A percentile compares a stretch with the other conserved stretches of the same genome.
phyloP scores from a whole-genome alignment of 1,140 invertebrate genomes.

The Gonatopus flavifemur region DNA sequence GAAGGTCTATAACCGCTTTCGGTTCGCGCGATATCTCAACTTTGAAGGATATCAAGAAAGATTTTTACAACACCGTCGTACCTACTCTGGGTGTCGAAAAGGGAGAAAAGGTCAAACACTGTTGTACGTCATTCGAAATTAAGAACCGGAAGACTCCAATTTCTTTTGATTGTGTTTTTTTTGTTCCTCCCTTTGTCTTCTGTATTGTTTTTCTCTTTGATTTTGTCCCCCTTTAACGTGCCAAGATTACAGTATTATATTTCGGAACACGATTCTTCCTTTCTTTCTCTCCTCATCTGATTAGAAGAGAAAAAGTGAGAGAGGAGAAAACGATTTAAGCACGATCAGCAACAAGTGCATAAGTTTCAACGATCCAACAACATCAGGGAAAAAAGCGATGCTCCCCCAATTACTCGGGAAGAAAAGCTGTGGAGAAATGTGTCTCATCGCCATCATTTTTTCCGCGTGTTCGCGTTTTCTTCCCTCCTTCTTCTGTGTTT shows the following conservation, averaged over 20 bases:
- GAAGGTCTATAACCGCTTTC: too few species aligned
- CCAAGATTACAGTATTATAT: too few species aligned
- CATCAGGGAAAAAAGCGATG: conserved; percentile 2
- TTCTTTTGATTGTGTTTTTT: too few species aligned
- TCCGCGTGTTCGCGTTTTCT: conserved; percentile 1
- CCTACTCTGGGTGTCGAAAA: too few species aligned
- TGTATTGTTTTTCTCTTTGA: too few species aligned
- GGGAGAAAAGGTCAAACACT: background rate
- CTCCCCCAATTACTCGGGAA: conserved; percentile 14
- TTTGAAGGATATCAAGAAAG: background rate
- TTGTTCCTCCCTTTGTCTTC: too few species aligned
- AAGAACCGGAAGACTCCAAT: too few species aligned
- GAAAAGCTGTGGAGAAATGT: background rate
- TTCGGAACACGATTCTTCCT: too few species aligned
- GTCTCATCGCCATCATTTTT: conserved; percentile 11
- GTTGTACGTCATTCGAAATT: too few species aligned
- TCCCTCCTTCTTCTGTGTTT: conserved; percentile 4
- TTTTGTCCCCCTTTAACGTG: too few species aligned
- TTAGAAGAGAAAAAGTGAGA: background rate
- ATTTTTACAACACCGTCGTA: background rate
- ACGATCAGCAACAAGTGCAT: conserved; percentile 26
- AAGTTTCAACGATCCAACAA: conserved; percentile 1
- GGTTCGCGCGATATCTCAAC: background rate
- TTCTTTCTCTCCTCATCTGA: too few species aligned
- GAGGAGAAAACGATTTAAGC: background rate